Conservation (phyloP, 2,797 vertebrate genomes). For the Acanthurus leucopareius region DNA sequence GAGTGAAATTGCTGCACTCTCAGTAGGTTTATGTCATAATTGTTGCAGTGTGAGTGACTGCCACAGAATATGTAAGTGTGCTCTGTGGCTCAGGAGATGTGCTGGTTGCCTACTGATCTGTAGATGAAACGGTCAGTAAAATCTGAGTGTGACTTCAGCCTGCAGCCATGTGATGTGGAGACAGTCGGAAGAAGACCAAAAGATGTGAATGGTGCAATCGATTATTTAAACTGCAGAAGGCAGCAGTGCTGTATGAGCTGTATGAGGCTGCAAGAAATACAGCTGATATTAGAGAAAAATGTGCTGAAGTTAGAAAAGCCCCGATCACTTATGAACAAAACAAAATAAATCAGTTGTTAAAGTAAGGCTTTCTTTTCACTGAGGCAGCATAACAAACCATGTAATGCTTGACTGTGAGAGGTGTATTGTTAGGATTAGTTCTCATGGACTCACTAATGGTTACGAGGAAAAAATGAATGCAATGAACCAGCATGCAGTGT, state of each 20-base stretch:
- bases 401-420: not conserved
- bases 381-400: not conserved
- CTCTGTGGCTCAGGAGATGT: constrained; percentile 13
- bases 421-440: not conserved
- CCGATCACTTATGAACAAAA: not conserved
- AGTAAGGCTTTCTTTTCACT: constrained; percentile 8
- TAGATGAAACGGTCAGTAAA: constrained; percentile 3
- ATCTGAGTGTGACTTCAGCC: constrained; percentile 11
- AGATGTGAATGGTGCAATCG: not conserved
- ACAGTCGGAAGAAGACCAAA: constrained; percentile 2
- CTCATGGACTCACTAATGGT: constrained; percentile 1
- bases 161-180: constrained; percentile 10
- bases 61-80: constrained; percentile 30
- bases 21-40: constrained; percentile 56
- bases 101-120: constrained; percentile 13
- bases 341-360: not conserved
- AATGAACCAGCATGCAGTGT: not conserved
- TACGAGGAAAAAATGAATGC: not conserved
- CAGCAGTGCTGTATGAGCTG: not conserved
- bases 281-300: not conserved
- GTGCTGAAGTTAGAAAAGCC: not conserved
- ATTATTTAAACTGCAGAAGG: constrained; percentile 23
- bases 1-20: constrained; percentile 59
- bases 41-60: constrained; percentile 50
- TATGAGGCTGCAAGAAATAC: constrained; percentile 4